Base-by-base conservation (phyloP, 2,888 invertebrate genomes). In the Buathra laborator region DNA sequence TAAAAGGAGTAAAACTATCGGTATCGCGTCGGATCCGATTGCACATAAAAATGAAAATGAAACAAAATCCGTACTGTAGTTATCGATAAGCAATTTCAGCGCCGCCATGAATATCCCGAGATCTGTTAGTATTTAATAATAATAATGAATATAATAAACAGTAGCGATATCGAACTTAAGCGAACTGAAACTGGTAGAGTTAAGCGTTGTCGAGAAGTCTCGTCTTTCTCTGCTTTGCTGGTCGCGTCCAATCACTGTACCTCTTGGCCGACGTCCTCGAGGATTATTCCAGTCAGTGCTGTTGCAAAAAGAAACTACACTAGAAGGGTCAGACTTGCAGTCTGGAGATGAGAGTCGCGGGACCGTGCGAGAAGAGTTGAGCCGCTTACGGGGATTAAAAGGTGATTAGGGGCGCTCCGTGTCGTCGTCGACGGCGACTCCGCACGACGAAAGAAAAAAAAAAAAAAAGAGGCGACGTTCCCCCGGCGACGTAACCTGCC, bases 361-460 rank as follows among this genome's bases (percentile, higher is more conserved):
- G 62, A 74, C 37, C 51, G 43, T 70, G 48, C 43, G 74, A 43
- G 48, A 10, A 68, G 68, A 51, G 4, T 62, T 53, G 51, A 78
- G 78, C 44, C 43, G 75, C 81, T 81, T 76, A 62, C 75, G 7
- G 70, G 68, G 75, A 76, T 81, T 68, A 81, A 81, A 76, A 44
- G 75, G 68, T 76, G 70, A 81, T 81, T 76, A 81, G 81, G 59
- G 62, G n/a, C 16, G 62, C 62, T 51, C 37, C 62, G 64, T 37
- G 62, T 68, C 71, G 7, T 24, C 24, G 43, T 48, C 29, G 59
- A 16, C 29, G 56, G 46, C 53, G 53, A 16, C 2, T 53, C 53
- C 19, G 37, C 53, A 19, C 37, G 53, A 16, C 16, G 6, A 53
- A 53, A 53, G n/a, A 16, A 19, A 19, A 7, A 19, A 53, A 9